These are phyloP conservation scores for Sialia sialis DNA, from an alignment of 2,113 vertebrate genomes.

Conservation along the genomic window DNA sequence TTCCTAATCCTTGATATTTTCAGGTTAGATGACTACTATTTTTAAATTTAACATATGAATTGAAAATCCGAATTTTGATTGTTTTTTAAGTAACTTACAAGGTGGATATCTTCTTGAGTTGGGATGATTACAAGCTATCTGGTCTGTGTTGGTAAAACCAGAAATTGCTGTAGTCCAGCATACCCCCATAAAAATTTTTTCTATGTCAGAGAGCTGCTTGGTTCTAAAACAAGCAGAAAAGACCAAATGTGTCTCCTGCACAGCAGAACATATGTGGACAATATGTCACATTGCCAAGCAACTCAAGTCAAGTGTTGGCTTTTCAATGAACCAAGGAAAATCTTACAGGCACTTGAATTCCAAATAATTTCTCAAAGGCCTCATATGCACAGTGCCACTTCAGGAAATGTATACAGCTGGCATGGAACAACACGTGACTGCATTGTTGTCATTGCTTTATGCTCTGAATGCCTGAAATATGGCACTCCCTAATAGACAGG, in stretches of 20 bases:
- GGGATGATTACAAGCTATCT: neutral
- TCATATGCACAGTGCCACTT: neutral
- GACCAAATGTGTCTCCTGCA: neutral
- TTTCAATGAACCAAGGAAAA: conserved; percentile 6
- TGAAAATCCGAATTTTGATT: neutral
- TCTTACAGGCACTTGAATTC: neutral
- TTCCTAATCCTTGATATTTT: conserved; percentile 5
- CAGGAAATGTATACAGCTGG: conserved; percentile 6
- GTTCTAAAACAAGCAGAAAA: neutral
- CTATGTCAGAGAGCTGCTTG: neutral
- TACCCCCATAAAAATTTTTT: neutral
- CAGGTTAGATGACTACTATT: neutral
- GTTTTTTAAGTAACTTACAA: neutral
- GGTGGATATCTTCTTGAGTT: neutral
- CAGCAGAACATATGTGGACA: neutral
- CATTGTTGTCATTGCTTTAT: conserved; percentile 49
- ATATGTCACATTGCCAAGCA: neutral
- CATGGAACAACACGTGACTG: neutral
- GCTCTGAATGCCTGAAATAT: conserved; percentile 26
- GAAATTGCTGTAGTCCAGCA: neutral
- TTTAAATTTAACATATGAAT: neutral
- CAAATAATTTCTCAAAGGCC: neutral
- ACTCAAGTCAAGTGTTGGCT: neutral
- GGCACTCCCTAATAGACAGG: conserved; percentile 10
- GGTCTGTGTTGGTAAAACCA: neutral